Percentiles rank a stretch among this genome's conserved stretches.
Evolutionary conservation across 35 echinoderm and acorn worm genomes (phyloP).

Genomic region (Heliocidaris erythrogramma): DNA sequence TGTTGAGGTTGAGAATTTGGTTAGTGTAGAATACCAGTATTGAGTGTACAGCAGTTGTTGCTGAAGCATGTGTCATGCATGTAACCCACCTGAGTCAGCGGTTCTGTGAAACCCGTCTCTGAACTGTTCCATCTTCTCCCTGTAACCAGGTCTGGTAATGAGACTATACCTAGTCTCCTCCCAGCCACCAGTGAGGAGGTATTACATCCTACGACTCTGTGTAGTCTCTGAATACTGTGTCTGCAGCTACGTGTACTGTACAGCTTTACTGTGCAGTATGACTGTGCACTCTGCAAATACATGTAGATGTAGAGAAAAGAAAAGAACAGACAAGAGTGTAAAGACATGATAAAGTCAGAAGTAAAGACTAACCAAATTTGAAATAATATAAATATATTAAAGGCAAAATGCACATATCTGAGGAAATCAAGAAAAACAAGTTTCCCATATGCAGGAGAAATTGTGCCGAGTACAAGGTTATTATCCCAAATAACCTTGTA

Average conservation of each 20-base stretch:
- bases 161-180: constrained; percentile 31
- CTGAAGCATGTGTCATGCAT: neutral
- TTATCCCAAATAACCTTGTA: no score
- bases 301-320: neutral
- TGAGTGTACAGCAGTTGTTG: no score
- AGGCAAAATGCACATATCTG: no score
- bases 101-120: constrained; percentile 9
- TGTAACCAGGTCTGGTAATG: constrained; percentile 6
- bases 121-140: constrained; percentile 41
- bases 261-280: neutral
- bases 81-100: neutral
- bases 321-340: no score
- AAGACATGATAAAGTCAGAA: no score
- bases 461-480: no score
- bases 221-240: neutral
- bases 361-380: no score
- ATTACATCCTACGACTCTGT: neutral
- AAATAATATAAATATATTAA: no score
- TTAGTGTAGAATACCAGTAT: no score
- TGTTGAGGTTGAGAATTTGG: no score
- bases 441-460: no score
- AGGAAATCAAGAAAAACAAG: no score
- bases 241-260: constrained; percentile 39
- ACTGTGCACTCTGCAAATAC: neutral
- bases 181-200: neutral